phyloP scores from a whole-genome alignment of 2,113 vertebrate genomes.

The Nettapus auritus region DNA sequence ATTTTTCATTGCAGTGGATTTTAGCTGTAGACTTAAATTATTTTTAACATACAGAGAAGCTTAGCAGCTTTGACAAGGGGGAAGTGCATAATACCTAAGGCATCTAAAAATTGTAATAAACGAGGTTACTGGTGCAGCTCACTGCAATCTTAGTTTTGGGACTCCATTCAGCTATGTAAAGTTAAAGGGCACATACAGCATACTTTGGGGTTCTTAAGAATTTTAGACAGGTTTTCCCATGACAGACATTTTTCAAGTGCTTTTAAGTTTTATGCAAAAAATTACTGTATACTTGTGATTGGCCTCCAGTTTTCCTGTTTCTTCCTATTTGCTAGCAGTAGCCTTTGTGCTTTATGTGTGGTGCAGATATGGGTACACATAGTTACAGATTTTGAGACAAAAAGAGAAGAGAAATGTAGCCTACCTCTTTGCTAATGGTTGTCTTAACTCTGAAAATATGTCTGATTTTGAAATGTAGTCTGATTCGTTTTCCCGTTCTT shows the following conservation, averaged over 20 bases:
- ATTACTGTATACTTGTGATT: accelerated
- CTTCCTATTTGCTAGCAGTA: not conserved
- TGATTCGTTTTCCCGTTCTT: not conserved
- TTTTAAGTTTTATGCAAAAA: not conserved
- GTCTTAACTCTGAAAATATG: not conserved
- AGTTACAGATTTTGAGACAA: not conserved
- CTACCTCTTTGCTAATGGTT: not conserved
- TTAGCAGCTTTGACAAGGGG: not conserved
- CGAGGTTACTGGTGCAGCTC: not conserved
- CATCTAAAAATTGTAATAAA: not conserved
- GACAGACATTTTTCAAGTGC: not conserved
- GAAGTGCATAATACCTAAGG: not conserved
- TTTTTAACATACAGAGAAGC: accelerated
- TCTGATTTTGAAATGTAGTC: not conserved
- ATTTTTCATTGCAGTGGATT: not conserved
- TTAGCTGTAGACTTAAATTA: not conserved
- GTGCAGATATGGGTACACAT: not conserved
- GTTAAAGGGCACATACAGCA: not conserved
- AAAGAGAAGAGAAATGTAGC: not conserved
- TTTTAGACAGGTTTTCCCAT: too few species aligned
- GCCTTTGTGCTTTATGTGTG: accelerated
- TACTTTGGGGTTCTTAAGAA: not conserved
- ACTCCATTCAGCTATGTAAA: not conserved
- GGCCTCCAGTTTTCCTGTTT: not conserved
- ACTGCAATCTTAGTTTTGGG: not conserved